Evolutionary conservation across 2,113 vertebrate genomes (phyloP).

Genomic region (Cynocephalus volans): DNA sequence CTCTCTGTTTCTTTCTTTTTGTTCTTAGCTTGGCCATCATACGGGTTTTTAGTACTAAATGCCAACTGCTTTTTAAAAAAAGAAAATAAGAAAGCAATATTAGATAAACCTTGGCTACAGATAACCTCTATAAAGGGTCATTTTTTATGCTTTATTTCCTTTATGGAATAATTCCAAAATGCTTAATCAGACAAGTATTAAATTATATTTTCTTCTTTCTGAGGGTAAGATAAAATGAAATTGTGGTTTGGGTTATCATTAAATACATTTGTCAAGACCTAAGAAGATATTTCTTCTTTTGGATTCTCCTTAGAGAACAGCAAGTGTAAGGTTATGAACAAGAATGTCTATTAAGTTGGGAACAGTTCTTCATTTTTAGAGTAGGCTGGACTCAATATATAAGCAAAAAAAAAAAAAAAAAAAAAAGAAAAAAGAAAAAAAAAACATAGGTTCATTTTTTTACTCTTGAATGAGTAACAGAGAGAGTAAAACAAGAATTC

Average conservation of each 20-base stretch:
- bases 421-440: constrained; percentile 1
- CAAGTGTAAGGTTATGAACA: neutral
- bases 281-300: constrained; percentile 46
- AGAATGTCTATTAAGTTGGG: neutral
- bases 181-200: constrained; percentile 9
- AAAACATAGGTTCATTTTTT: neutral
- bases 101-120: neutral
- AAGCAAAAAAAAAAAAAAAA: constrained; percentile 8
- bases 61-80: neutral
- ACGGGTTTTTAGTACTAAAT: constrained; percentile 51
- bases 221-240: constrained; percentile 57
- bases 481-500: neutral
- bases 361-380: neutral
- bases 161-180: neutral
- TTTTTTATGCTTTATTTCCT: constrained; percentile 47
- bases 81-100: neutral
- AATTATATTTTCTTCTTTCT: constrained; percentile 52
- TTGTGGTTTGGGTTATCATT: constrained; percentile 9
- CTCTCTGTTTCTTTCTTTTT: neutral
- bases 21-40: constrained; percentile 9
- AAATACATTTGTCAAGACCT: constrained; percentile 23
- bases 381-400: neutral
- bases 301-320: neutral
- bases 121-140: constrained; percentile 32
- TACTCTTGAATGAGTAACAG: neutral